A percentile compares a stretch with the other conserved stretches of the same genome.
phyloP scores from a whole-genome alignment of 2,797 vertebrate species.

The Poeciliopsis gracilis region DNA sequence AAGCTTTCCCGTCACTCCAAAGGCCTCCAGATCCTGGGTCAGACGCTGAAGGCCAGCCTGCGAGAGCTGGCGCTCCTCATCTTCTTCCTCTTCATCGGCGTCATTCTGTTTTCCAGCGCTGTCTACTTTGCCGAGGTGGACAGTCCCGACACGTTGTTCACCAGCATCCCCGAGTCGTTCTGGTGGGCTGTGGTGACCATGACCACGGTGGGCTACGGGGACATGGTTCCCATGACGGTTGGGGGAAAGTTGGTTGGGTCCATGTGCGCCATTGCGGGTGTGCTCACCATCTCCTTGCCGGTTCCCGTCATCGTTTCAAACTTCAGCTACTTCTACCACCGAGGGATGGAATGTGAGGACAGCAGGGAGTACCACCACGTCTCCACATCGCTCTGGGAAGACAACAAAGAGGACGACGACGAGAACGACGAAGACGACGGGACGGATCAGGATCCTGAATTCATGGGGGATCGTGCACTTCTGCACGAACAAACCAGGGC shows the following conservation, averaged over 20 bases:
- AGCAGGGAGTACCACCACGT: conserved; percentile 82
- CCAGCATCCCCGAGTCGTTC: conserved; percentile 94
- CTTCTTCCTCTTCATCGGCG: conserved; percentile 96
- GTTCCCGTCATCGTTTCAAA: conserved; percentile 96
- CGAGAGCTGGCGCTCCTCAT: conserved; percentile 92
- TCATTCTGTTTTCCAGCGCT: conserved; percentile 92
- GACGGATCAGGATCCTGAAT: conserved; percentile 51
- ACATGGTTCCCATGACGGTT: conserved; percentile 91
- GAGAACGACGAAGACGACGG: conserved; percentile 45
- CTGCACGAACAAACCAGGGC: conserved; percentile 65
- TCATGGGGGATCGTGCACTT: conserved; percentile 63
- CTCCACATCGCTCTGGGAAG: conserved; percentile 82
- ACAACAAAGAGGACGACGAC: conserved; percentile 50
- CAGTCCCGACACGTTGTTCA: conserved; percentile 82
- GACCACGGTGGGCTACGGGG: conserved; percentile 95
- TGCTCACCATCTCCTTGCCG: conserved; percentile 93
- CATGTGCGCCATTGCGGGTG: conserved; percentile 93
- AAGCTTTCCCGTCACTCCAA: conserved; percentile 94
- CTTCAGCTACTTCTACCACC: conserved; percentile 95
- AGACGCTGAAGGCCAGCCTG: conserved; percentile 92
- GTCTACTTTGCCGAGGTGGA: conserved; percentile 95
- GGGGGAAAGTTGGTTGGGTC: conserved; percentile 93
- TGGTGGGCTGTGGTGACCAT: conserved; percentile 98
- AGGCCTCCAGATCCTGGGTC: conserved; percentile 92
- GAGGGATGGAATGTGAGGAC: conserved; percentile 86